phyloP scores from a whole-genome alignment of 2,888 invertebrate species.

The Dynastes grantii region DNA sequence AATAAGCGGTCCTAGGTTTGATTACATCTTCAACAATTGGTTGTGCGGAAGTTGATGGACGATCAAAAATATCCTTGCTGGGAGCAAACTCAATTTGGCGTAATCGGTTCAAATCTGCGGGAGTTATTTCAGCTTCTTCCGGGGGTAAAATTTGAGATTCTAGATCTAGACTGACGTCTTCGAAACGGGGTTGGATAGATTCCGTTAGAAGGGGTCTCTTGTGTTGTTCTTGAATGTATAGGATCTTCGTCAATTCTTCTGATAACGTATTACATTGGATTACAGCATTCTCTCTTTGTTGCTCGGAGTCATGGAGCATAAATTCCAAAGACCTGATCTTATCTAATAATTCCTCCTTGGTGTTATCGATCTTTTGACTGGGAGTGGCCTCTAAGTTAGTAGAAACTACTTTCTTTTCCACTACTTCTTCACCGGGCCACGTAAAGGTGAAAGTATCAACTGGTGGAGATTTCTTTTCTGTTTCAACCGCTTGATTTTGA shows the following conservation, averaged over 20 bases:
- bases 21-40: slow-evolving; percentile 61
- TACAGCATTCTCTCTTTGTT: slow-evolving; percentile 67
- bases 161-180: slow-evolving; percentile 44
- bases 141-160: slow-evolving; percentile 51
- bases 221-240: slow-evolving; percentile 61
- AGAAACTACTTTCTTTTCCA: slow-evolving; percentile 23
- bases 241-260: slow-evolving; percentile 65
- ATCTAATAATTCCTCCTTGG: slow-evolving; percentile 63
- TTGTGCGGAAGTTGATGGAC: slow-evolving; percentile 50
- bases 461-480: background rate
- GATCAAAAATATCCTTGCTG: slow-evolving; percentile 50
- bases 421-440: slow-evolving; percentile 39
- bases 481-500: background rate
- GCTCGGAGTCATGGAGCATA: slow-evolving; percentile 68
- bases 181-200: background rate
- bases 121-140: slow-evolving; percentile 45
- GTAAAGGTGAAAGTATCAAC: slow-evolving; percentile 29
- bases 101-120: slow-evolving; percentile 52
- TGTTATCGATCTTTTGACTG: slow-evolving; percentile 55
- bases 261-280: slow-evolving; percentile 66
- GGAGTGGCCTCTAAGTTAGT: slow-evolving; percentile 24
- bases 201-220: background rate
- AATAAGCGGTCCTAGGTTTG: slow-evolving; percentile 63
- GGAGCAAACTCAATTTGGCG: slow-evolving; percentile 56
- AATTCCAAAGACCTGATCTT: slow-evolving; percentile 69